Percentiles rank a stretch among this genome's conserved stretches.
Evolutionary conservation across 2,888 invertebrate genomes (phyloP).

Genomic region (Plemyria rubiginata): DNA sequence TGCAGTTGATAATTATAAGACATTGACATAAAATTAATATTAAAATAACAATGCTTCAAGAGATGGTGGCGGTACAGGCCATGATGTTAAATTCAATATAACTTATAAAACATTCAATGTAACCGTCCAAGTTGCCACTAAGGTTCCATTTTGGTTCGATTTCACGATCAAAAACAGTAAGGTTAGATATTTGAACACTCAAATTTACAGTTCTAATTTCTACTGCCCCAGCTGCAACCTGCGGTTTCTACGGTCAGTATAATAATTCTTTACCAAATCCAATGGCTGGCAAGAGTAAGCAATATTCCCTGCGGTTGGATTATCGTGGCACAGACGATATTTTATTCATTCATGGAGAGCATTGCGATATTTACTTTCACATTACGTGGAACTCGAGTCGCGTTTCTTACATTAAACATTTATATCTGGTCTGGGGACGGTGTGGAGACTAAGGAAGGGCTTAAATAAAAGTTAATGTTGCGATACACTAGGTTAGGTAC

Average conservation of each 20-base stretch:
- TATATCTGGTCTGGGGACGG: constrained; percentile 41
- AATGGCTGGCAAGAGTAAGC: constrained; percentile 22
- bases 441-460: constrained; percentile 12
- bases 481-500: constrained; percentile 7
- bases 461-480: constrained; percentile 25
- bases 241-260: constrained; percentile 22
- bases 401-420: constrained; percentile 75
- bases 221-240: constrained; percentile 23
- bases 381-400: constrained; percentile 71
- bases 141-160: no score
- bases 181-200: constrained; percentile 5
- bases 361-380: constrained; percentile 76
- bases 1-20: no score
- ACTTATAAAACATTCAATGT: no score
- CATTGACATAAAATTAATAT: no score
- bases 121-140: no score
- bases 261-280: constrained; percentile 28
- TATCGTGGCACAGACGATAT: constrained; percentile 47
- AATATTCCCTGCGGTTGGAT: constrained; percentile 34
- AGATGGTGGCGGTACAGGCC: no score
- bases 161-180: no score
- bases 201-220: constrained; percentile 28
- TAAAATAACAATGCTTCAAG: no score
- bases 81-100: no score
- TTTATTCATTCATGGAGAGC: constrained; percentile 77